A percentile compares a stretch with the other conserved stretches of the same genome.
Evolutionary conservation across 2,113 vertebrate species (phyloP).

Genomic region (Genyomyrus donnyi): DNA sequence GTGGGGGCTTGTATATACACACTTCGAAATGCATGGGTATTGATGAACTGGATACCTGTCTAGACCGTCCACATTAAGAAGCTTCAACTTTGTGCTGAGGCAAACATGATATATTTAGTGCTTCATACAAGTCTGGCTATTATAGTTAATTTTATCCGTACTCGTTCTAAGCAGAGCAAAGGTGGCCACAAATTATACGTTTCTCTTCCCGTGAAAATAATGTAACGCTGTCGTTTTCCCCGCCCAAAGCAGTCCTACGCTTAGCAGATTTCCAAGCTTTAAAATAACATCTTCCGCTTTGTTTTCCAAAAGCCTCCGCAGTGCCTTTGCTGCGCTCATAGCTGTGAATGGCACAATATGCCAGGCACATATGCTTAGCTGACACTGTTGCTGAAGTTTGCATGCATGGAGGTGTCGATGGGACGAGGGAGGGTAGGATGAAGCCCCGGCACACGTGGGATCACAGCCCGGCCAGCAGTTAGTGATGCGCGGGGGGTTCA

Average conservation of each 20-base stretch:
- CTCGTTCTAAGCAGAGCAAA: not conserved
- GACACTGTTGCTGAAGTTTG: not conserved
- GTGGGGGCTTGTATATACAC: not conserved
- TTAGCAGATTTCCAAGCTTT: not conserved
- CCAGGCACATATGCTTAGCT: not conserved
- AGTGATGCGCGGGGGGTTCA: constrained; percentile 5
- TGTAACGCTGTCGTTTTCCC: not conserved
- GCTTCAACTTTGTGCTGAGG: not conserved
- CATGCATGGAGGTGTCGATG: not conserved
- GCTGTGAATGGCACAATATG: not conserved
- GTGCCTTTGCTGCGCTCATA: not conserved
- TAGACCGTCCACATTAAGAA: not conserved
- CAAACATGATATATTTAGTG: not conserved
- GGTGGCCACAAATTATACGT: not conserved
- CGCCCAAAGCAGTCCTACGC: not conserved
- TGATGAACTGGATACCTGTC: not conserved
- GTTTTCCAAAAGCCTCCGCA: not conserved
- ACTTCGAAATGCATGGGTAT: not conserved
- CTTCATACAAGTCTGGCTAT: not conserved
- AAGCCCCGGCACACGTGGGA: not conserved
- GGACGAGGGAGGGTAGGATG: not conserved
- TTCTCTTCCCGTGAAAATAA: not conserved
- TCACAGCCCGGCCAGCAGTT: not conserved
- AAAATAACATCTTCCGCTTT: not conserved
- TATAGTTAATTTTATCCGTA: not conserved